phyloP scores from a whole-genome alignment of 2,888 invertebrate genomes.

The Uropetala carovei region DNA sequence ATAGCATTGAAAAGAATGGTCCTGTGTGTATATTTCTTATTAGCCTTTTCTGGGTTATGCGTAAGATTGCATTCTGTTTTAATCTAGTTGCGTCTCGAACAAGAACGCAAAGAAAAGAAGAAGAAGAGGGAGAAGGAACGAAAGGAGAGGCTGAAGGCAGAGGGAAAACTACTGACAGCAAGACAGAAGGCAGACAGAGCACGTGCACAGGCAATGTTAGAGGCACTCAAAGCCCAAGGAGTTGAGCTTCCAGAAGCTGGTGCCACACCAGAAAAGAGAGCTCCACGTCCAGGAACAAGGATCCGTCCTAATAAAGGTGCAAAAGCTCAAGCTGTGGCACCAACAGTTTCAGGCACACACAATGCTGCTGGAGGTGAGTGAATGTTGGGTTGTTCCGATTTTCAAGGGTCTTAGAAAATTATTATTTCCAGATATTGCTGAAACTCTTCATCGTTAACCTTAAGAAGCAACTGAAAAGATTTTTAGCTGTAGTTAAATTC shows the following conservation, averaged over 20 bases:
- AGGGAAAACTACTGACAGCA: slow-evolving; percentile 94
- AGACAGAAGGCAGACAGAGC: slow-evolving; percentile 95
- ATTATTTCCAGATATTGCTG: no score
- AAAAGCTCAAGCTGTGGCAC: slow-evolving; percentile 78
- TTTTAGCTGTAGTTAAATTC: no score
- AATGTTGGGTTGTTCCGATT: neutral
- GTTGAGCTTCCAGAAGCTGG: slow-evolving; percentile 86
- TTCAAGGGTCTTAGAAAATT: no score
- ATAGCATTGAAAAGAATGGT: no score
- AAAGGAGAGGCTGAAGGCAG: slow-evolving; percentile 95
- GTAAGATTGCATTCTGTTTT: slow-evolving; percentile 51
- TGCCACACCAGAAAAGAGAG: slow-evolving; percentile 74
- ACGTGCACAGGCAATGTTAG: slow-evolving; percentile 91
- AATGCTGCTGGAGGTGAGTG: slow-evolving; percentile 1
- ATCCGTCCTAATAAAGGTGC: slow-evolving; percentile 82
- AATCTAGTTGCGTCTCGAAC: slow-evolving; percentile 83
- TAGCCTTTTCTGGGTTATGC: neutral
- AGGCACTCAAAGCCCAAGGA: slow-evolving; percentile 92
- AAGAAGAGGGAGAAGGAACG: slow-evolving; percentile 95
- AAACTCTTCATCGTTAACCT: no score
- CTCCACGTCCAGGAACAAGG: slow-evolving; percentile 82
- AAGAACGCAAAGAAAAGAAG: slow-evolving; percentile 91
- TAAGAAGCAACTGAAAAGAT: no score
- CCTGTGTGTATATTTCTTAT: neutral
- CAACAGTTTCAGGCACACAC: neutral